phyloP scores from a whole-genome alignment of 2,113 vertebrate species.

The Anas platyrhynchos region DNA sequence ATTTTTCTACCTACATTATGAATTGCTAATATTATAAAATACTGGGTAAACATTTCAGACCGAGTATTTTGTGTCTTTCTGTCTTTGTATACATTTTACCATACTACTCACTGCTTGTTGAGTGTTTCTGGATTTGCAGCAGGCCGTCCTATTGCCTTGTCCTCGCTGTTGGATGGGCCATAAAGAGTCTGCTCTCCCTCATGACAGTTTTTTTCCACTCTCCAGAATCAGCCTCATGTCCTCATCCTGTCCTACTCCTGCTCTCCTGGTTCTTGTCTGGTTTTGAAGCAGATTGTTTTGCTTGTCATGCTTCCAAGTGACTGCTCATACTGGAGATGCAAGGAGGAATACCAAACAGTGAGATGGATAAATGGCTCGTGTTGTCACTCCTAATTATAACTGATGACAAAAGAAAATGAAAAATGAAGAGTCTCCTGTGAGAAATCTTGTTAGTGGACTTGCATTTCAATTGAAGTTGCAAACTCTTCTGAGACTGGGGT shows the following conservation, averaged over 20 bases:
- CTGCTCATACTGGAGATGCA: neutral
- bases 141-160: neutral
- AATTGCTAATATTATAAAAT: neutral
- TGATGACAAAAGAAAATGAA: neutral
- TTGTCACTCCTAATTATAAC: slow-evolving; percentile 35
- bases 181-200: neutral
- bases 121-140: neutral
- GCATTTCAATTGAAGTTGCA: neutral
- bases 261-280: slow-evolving; percentile 25
- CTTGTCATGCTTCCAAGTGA: slow-evolving; percentile 53
- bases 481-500: neutral
- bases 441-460: neutral
- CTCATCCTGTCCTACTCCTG: neutral
- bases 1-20: neutral
- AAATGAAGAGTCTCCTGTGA: neutral
- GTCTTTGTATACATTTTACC: neutral
- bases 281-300: slow-evolving; percentile 62
- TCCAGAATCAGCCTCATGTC: neutral
- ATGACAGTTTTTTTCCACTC: slow-evolving; percentile 2
- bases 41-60: neutral
- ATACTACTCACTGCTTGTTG: neutral
- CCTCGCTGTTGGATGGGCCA: neutral
- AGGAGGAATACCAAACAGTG: slow-evolving; percentile 17
- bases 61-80: neutral
- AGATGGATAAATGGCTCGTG: slow-evolving; percentile 13